Percentiles rank a stretch among this genome's conserved stretches.
Conservation (phyloP, 2,888 invertebrate species). For the Nowickia ferox region DNA sequence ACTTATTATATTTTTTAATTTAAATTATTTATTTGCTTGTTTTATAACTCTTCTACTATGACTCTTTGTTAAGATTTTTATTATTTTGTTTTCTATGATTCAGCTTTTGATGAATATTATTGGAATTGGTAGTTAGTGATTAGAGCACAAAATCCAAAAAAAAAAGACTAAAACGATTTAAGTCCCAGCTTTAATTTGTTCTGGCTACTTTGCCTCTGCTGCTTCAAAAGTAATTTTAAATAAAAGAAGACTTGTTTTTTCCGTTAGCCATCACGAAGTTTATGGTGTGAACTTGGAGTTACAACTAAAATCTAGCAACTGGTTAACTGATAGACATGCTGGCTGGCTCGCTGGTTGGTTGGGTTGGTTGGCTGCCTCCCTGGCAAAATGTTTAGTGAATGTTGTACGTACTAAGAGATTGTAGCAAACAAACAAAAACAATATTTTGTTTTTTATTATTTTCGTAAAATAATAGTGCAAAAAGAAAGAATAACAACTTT, state of each 20-base stretch:
- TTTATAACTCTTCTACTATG: conserved; percentile 43
- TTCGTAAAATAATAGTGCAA: conserved; percentile 31
- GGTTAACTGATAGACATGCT: conserved; percentile 32
- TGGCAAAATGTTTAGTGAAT: conserved; percentile 16
- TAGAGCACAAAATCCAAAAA: conserved; percentile 6
- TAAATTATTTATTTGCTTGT: conserved; percentile 28
- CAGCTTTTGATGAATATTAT: conserved; percentile 6
- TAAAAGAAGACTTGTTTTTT: conserved; percentile 5
- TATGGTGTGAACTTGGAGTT: conserved; percentile 59
- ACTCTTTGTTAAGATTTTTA: conserved; percentile 1
- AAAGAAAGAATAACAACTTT: conserved; percentile 24
- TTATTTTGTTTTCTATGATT: conserved; percentile 39
- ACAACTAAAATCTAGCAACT: conserved; percentile 57
- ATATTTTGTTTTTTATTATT: conserved; percentile 44
- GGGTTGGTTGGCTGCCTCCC: conserved; percentile 35
- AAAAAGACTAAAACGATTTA: not conserved
- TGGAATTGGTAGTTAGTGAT: not conserved
- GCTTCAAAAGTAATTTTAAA: conserved; percentile 1
- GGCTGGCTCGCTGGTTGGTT: conserved; percentile 33
- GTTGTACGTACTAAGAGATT: conserved; percentile 38
- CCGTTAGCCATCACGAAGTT: conserved; percentile 49
- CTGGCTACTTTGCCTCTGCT: conserved; percentile 12
- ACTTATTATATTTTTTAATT: conserved; percentile 4
- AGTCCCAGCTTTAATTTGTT: conserved; percentile 16
- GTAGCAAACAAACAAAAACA: conserved; percentile 24